These are phyloP conservation scores for Lepidotrigona ventralis DNA, from an alignment of 1,140 invertebrate genomes.

Conservation along the genomic window DNA sequence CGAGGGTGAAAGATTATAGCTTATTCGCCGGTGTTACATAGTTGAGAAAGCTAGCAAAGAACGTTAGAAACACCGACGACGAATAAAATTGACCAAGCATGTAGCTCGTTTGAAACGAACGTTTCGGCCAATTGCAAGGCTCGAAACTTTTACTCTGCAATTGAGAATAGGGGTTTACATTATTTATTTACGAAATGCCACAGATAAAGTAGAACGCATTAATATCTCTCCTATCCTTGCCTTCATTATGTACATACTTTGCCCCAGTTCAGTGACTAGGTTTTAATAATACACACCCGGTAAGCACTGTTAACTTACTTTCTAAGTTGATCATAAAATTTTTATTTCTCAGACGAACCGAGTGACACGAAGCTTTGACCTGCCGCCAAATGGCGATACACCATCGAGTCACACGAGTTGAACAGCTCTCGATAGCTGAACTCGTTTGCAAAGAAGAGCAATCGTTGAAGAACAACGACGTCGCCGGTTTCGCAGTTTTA, in stretches of 20 bases:
- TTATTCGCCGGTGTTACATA: not conserved
- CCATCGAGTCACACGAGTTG: not conserved
- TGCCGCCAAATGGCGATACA: not conserved
- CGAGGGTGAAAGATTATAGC: not conserved
- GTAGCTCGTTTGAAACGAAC: no score
- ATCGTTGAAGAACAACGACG: no score
- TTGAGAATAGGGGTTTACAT: not conserved
- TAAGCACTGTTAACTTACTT: not conserved
- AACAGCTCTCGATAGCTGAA: not conserved
- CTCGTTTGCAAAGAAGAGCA: not conserved
- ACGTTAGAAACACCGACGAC: not conserved
- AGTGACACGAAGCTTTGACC: not conserved
- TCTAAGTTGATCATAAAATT: not conserved
- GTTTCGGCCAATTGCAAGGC: not conserved
- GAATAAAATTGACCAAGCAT: no score
- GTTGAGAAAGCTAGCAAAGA: not conserved
- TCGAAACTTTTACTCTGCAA: no score
- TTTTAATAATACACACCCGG: not conserved
- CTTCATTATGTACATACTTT: not conserved
- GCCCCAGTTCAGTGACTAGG: not conserved
- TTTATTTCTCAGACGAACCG: not conserved
- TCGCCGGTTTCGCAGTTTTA: no score
- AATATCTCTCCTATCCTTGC: not conserved
- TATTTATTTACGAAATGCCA: constrained; percentile 18
- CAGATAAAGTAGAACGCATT: not conserved